Conservation (phyloP, 2,797 vertebrate genomes). For the Pantherophis alleghaniensis region DNA sequence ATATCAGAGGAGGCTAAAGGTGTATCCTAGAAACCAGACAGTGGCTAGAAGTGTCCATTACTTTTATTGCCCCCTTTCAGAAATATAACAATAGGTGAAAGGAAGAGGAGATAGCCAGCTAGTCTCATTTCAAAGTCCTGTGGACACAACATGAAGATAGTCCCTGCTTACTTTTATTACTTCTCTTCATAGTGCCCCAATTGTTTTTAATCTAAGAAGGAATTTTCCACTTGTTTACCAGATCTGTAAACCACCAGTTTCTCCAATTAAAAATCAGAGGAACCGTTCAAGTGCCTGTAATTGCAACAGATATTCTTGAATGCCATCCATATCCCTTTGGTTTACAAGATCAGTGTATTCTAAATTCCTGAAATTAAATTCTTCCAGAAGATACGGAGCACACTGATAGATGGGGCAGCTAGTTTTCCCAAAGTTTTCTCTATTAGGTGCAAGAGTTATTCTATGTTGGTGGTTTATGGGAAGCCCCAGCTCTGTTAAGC, state of each 20-base stretch:
- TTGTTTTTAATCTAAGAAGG: not conserved
- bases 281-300: constrained; percentile 81
- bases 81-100: not conserved
- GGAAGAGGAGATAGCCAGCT: not conserved
- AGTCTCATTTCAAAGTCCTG: not conserved
- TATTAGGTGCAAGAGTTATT: constrained; percentile 61
- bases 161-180: not conserved
- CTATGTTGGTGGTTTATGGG: not conserved
- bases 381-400: constrained; percentile 73
- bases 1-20: not conserved
- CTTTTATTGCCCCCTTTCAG: not conserved
- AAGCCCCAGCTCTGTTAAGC: not conserved
- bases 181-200: not conserved
- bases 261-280: not conserved
- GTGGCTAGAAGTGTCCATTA: not conserved
- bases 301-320: constrained; percentile 80
- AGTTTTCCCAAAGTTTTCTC: constrained; percentile 76
- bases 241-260: not conserved
- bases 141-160: not conserved
- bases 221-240: not conserved
- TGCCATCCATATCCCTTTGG: constrained; percentile 58
- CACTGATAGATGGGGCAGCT: constrained; percentile 75
- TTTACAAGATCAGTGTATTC: constrained; percentile 79
- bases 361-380: constrained; percentile 75
- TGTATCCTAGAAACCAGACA: not conserved